Conservation (phyloP, 2,797 vertebrate species). For the Coregonus sp. region DNA sequence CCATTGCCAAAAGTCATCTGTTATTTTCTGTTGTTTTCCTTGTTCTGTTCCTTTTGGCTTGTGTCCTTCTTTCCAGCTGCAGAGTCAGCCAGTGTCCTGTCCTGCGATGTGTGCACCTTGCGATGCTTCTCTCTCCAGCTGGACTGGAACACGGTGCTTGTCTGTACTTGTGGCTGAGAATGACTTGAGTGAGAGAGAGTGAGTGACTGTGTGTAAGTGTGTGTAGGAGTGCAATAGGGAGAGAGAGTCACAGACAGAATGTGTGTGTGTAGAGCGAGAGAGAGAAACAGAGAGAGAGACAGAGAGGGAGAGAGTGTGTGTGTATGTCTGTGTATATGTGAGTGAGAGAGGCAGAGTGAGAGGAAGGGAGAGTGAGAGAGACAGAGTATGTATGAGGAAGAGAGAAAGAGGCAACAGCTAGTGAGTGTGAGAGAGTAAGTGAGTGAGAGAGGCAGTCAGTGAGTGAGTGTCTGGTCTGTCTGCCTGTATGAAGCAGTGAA, state of each 20-base stretch:
- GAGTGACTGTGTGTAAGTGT: constrained; percentile 53
- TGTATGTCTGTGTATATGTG: constrained; percentile 31
- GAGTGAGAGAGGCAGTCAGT: too few species aligned
- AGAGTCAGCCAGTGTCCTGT: constrained; percentile 16
- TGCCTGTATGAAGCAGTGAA: constrained; percentile 63
- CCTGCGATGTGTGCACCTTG: constrained; percentile 65
- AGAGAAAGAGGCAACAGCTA: constrained; percentile 13
- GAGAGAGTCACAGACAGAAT: neutral
- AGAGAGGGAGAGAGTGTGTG: constrained; percentile 12
- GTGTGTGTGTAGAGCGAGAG: too few species aligned
- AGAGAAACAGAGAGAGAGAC: too few species aligned
- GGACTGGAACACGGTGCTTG: constrained; percentile 68
- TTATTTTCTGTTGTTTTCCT: constrained; percentile 49
- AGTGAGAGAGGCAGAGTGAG: constrained; percentile 15
- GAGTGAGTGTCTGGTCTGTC: too few species aligned
- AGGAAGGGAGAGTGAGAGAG: constrained; percentile 37
- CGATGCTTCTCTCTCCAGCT: constrained; percentile 66
- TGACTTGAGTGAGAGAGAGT: constrained; percentile 71
- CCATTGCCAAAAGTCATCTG: constrained; percentile 52
- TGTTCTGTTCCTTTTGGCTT: constrained; percentile 44
- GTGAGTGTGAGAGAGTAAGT: constrained; percentile 31
- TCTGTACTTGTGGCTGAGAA: constrained; percentile 75
- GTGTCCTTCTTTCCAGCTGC: constrained; percentile 26
- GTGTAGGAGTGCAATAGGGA: constrained; percentile 29
- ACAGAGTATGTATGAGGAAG: constrained; percentile 13